A percentile compares a stretch with the other conserved stretches of the same genome.
Conservation (phyloP, 1,140 invertebrate genomes). For the Atopsyche davidsoni region DNA sequence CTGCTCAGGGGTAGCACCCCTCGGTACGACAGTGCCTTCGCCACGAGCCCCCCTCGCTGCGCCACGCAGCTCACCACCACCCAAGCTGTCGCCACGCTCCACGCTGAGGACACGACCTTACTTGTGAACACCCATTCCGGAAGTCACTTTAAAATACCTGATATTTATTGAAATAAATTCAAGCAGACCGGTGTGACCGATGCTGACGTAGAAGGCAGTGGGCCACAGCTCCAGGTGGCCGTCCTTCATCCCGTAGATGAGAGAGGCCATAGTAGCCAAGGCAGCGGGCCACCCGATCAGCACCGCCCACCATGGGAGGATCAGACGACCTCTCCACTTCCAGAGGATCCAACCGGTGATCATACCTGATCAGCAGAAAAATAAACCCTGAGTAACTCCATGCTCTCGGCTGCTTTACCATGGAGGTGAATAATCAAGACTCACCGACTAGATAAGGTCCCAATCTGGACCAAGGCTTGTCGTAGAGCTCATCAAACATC, state of each 20-base stretch:
- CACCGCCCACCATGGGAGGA: slow-evolving; percentile 54
- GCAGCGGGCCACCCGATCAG: slow-evolving; percentile 57
- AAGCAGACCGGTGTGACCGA: slow-evolving; percentile 54
- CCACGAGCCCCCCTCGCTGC: slow-evolving; percentile 66
- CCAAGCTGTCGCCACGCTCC: slow-evolving; percentile 71
- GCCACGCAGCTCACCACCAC: slow-evolving; percentile 74
- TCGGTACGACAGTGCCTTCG: slow-evolving; percentile 71
- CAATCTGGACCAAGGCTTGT: slow-evolving; percentile 77
- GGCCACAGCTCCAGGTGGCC: slow-evolving; percentile 59
- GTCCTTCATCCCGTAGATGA: slow-evolving; percentile 74
- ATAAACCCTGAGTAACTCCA: background rate
- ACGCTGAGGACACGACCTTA: too few relatives aligned
- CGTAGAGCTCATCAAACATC: slow-evolving; percentile 75
- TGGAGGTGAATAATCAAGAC: too few relatives aligned
- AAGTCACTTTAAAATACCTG: too few relatives aligned
- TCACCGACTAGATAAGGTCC: slow-evolving; percentile 71
- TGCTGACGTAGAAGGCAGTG: slow-evolving; percentile 61
- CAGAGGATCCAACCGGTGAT: slow-evolving; percentile 69
- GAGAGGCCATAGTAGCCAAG: slow-evolving; percentile 50
- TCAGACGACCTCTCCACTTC: slow-evolving; percentile 60
- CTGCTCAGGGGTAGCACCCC: slow-evolving; percentile 78
- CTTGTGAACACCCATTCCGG: too few relatives aligned
- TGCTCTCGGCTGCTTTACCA: too few relatives aligned
- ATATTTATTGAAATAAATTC: too few relatives aligned
- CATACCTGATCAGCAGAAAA: slow-evolving; percentile 50